These are phyloP conservation scores for Chloroclystis v-ata DNA, from an alignment of 2,888 invertebrate genomes.

Conservation along the genomic window DNA sequence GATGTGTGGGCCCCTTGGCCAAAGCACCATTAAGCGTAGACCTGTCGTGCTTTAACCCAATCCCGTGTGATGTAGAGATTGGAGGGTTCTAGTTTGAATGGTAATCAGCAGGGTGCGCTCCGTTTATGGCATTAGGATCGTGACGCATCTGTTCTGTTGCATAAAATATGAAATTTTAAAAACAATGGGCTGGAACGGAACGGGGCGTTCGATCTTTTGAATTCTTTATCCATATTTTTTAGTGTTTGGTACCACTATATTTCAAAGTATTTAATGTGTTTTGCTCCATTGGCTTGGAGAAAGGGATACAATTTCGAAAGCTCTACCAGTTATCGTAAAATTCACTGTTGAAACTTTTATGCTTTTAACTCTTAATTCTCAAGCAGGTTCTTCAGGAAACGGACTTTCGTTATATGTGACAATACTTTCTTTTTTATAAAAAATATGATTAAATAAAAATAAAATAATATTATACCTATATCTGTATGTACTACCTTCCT, in stretches of 20 bases:
- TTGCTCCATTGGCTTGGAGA: slow-evolving; percentile 2
- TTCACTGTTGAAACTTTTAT: not conserved
- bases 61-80: slow-evolving; percentile 41
- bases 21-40: slow-evolving; percentile 48
- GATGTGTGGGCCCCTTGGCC: slow-evolving; percentile 61
- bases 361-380: not conserved
- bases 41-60: slow-evolving; percentile 51
- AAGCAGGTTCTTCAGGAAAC: not conserved
- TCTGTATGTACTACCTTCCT: no score
- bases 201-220: slow-evolving; percentile 26
- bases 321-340: slow-evolving; percentile 1
- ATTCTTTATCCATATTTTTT: slow-evolving; percentile 12
- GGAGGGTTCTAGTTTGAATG: slow-evolving; percentile 43
- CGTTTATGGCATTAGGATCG: slow-evolving; percentile 63
- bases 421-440: no score
- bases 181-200: slow-evolving; percentile 43
- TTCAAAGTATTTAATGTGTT: slow-evolving; percentile 4
- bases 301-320: not conserved
- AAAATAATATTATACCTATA: no score
- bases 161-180: slow-evolving; percentile 65
- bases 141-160: slow-evolving; percentile 71
- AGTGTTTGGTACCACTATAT: not conserved
- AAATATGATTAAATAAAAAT: no score
- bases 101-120: slow-evolving; percentile 59
- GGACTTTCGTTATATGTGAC: no score